Percentiles rank a stretch among this genome's conserved stretches.
phyloP scores from a whole-genome alignment of 2,113 vertebrate species.

The Sturnira hondurensis region DNA sequence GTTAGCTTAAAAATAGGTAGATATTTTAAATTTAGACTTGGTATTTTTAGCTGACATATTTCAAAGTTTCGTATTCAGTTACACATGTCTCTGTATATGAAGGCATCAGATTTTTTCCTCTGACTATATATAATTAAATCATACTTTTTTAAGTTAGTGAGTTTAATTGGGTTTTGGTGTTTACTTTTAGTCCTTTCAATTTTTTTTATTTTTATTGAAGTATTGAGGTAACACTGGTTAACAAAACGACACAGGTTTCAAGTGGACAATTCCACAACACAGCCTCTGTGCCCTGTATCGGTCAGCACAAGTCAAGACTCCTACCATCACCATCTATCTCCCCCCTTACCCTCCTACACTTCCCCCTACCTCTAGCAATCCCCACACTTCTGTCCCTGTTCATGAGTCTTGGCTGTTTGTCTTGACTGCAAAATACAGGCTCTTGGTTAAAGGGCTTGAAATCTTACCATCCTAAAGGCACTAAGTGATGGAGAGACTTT shows the following conservation, averaged over 20 bases:
- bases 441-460: conserved; percentile 43
- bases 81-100: neutral
- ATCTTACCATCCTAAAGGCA: conserved; percentile 38
- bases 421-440: conserved; percentile 1
- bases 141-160: neutral
- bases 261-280: neutral
- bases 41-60: neutral
- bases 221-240: neutral
- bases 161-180: neutral
- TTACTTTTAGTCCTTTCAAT: neutral
- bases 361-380: neutral
- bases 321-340: neutral
- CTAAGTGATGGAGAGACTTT: conserved; percentile 25
- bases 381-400: neutral
- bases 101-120: neutral
- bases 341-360: neutral
- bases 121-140: neutral
- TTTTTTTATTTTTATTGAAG: neutral
- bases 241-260: neutral
- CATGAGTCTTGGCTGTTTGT: conserved; percentile 2
- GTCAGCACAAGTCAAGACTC: neutral
- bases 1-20: neutral
- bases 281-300: neutral
- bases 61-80: neutral
- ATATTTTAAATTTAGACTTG: neutral